Percentiles rank a stretch among this genome's conserved stretches.
Evolutionary conservation across 2,888 invertebrate species (phyloP).

Genomic region (Pandemis heparana): DNA sequence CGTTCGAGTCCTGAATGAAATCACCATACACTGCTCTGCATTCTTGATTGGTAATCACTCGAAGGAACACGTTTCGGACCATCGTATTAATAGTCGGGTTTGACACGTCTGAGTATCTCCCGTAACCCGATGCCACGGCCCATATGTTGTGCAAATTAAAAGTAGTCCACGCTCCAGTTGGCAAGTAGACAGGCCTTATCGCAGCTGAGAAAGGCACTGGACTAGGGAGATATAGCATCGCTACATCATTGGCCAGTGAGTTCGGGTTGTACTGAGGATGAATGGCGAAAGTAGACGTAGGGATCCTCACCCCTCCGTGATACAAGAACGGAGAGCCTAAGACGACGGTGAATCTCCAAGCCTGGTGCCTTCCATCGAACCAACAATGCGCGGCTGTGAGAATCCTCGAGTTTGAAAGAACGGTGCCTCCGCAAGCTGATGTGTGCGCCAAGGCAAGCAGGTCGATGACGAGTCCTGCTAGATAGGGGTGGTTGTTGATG

Average conservation of each 20-base stretch:
- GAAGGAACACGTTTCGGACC: constrained; percentile 65
- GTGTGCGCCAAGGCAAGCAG: constrained; percentile 57
- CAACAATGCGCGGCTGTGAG: constrained; percentile 77
- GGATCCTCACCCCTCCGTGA: constrained; percentile 66
- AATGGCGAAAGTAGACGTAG: constrained; percentile 55
- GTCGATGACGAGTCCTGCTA: constrained; percentile 70
- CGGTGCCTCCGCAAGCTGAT: constrained; percentile 71
- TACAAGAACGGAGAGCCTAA: constrained; percentile 68
- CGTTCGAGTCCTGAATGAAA: constrained; percentile 63
- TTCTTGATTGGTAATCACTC: constrained; percentile 59
- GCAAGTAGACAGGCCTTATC: constrained; percentile 62
- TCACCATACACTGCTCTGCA: constrained; percentile 61
- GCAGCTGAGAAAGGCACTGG: constrained; percentile 55
- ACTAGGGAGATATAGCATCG: constrained; percentile 63
- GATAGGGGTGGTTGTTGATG: constrained; percentile 65
- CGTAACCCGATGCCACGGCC: constrained; percentile 68
- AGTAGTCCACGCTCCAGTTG: constrained; percentile 53
- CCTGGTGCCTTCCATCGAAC: constrained; percentile 67
- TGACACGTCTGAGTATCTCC: constrained; percentile 66
- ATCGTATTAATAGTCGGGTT: constrained; percentile 63
- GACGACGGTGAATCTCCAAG: constrained; percentile 67
- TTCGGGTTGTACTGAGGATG: constrained; percentile 62
- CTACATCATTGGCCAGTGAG: constrained; percentile 72
- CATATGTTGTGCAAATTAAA: constrained; percentile 58
- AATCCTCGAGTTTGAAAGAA: constrained; percentile 61